phyloP scores from a whole-genome alignment of 2,797 vertebrate species.

The Cygnus olor region DNA sequence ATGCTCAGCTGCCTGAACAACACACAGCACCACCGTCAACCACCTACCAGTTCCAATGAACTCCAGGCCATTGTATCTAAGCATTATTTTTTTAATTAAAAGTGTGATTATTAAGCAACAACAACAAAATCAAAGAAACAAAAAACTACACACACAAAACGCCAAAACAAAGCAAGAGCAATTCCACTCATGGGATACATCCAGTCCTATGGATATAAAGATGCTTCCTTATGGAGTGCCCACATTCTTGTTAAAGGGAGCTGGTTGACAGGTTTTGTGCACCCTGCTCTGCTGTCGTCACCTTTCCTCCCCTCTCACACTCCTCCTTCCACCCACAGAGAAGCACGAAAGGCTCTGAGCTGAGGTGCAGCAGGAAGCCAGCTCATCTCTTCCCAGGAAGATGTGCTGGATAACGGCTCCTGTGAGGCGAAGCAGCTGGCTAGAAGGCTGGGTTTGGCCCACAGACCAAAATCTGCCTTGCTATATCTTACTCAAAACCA shows the following conservation, averaged over 20 bases:
- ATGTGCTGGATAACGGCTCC: neutral
- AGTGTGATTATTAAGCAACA: neutral
- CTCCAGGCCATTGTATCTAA: neutral
- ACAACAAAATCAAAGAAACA: neutral
- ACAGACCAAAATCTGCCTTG: neutral
- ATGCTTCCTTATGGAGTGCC: neutral
- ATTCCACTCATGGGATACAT: neutral
- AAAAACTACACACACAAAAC: too few species aligned
- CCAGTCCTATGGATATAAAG: neutral
- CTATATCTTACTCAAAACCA: neutral
- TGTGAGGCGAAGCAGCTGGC: constrained; percentile 32
- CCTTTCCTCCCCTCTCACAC: neutral
- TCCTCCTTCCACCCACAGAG: neutral
- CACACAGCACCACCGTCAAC: neutral
- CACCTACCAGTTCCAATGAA: neutral
- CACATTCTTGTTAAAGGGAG: neutral
- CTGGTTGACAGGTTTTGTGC: neutral
- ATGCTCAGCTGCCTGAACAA: neutral
- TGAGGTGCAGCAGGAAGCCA: constrained; percentile 41
- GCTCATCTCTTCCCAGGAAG: neutral
- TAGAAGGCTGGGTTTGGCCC: neutral
- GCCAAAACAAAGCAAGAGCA: neutral
- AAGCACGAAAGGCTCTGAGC: neutral
- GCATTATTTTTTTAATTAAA: neutral
- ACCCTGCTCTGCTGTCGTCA: neutral